A percentile compares a stretch with the other conserved stretches of the same genome.
phyloP scores from a whole-genome alignment of 1,140 invertebrate genomes.

The Andrena cerasifolii region DNA sequence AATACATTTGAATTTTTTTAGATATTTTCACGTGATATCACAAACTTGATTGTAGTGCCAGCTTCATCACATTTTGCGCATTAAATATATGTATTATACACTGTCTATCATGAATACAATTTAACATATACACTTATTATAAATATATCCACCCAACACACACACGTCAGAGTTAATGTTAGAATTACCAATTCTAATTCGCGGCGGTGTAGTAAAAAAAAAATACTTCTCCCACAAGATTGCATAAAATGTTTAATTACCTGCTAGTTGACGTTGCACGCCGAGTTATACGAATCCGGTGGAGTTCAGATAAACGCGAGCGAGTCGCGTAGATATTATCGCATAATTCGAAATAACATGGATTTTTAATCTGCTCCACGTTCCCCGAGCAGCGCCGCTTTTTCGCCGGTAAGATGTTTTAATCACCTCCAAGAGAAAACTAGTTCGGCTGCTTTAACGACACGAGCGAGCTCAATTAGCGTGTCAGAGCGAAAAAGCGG shows the following conservation, averaged over 20 bases:
- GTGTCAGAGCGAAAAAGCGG: neutral
- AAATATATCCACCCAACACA: too few relatives aligned
- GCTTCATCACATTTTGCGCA: too few relatives aligned
- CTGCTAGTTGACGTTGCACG: too few relatives aligned
- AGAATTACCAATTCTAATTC: too few relatives aligned
- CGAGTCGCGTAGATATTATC: neutral
- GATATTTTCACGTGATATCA: too few relatives aligned
- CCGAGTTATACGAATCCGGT: neutral
- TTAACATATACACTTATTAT: too few relatives aligned
- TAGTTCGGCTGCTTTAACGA: neutral
- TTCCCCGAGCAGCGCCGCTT: neutral
- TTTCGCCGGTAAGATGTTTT: neutral
- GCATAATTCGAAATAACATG: constrained; percentile 6
- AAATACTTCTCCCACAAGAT: neutral
- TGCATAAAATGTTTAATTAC: neutral
- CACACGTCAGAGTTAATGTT: too few relatives aligned
- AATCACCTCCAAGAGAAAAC: neutral
- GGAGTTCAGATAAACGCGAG: neutral
- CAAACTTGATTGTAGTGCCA: too few relatives aligned
- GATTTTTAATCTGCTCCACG: neutral
- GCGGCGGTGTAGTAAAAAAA: too few relatives aligned
- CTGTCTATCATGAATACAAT: too few relatives aligned
- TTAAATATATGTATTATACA: too few relatives aligned
- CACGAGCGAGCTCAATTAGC: constrained; percentile 5
- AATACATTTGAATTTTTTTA: too few relatives aligned